Conservation (phyloP, 2,888 invertebrate genomes). For the Dinocampus coccinellae region DNA sequence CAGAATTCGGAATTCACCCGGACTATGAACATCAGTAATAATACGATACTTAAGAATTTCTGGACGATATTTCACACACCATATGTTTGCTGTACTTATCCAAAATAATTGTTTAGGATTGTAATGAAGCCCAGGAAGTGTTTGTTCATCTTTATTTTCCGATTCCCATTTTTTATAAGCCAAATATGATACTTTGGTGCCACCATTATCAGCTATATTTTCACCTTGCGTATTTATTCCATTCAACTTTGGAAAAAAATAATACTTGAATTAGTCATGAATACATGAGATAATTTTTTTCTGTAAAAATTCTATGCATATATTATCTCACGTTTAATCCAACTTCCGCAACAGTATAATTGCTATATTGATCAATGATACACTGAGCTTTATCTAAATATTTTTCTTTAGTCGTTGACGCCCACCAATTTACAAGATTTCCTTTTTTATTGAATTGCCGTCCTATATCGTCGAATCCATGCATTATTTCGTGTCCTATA, state of each 20-base stretch:
- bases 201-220: slow-evolving; percentile 95
- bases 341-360: slow-evolving; percentile 86
- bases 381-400: slow-evolving; percentile 89
- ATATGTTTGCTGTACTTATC: slow-evolving; percentile 74
- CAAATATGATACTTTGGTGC: slow-evolving; percentile 89
- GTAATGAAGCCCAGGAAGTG: slow-evolving; percentile 81
- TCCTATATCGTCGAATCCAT: slow-evolving; percentile 89
- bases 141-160: slow-evolving; percentile 76
- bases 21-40: slow-evolving; percentile 83
- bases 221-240: slow-evolving; percentile 95
- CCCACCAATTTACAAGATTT: slow-evolving; percentile 95
- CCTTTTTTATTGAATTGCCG: slow-evolving; percentile 93
- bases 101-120: slow-evolving; percentile 78
- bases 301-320: not conserved
- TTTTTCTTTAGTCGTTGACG: slow-evolving; percentile 82
- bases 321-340: slow-evolving; percentile 76
- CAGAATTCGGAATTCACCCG: slow-evolving; percentile 74
- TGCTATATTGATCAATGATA: slow-evolving; percentile 93
- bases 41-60: slow-evolving; percentile 84
- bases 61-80: slow-evolving; percentile 74
- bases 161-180: slow-evolving; percentile 78
- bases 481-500: slow-evolving; percentile 93
- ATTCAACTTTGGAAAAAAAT: slow-evolving; percentile 77
- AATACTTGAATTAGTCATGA: not conserved
- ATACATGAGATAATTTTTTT: not conserved